phyloP scores from a whole-genome alignment of 2,797 vertebrate genomes.

The Crypturellus tataupa region DNA sequence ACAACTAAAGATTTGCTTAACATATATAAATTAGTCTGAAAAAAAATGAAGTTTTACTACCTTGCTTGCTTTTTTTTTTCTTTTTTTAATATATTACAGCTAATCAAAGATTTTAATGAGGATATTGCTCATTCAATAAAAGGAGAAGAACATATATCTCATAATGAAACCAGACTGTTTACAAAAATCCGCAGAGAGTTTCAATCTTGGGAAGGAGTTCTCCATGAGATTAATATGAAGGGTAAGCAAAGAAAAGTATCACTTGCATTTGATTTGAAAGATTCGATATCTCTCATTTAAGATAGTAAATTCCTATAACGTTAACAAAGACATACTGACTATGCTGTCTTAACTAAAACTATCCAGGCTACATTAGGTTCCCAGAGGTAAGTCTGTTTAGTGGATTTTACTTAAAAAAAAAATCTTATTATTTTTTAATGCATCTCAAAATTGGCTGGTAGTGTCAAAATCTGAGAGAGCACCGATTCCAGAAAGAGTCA shows the following conservation, averaged over 20 bases:
- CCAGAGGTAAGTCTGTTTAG: neutral
- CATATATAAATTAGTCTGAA: neutral
- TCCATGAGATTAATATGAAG: neutral
- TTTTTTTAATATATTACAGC: constrained; percentile 40
- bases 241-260: constrained; percentile 58
- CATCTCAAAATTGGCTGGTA: neutral
- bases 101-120: constrained; percentile 74
- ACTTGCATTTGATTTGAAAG: neutral
- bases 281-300: neutral
- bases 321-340: neutral
- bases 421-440: neutral
- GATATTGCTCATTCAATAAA: neutral
- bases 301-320: neutral
- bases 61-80: neutral
- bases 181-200: constrained; percentile 71
- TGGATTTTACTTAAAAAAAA: neutral
- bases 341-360: neutral
- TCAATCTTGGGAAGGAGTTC: neutral
- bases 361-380: neutral
- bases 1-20: neutral
- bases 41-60: neutral
- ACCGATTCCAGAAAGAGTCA: neutral
- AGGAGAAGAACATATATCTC: constrained; percentile 71
- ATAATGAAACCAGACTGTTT: constrained; percentile 35
- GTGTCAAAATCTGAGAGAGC: neutral